phyloP scores from a whole-genome alignment of 2,888 invertebrate genomes.

The Embidobia sp. region DNA sequence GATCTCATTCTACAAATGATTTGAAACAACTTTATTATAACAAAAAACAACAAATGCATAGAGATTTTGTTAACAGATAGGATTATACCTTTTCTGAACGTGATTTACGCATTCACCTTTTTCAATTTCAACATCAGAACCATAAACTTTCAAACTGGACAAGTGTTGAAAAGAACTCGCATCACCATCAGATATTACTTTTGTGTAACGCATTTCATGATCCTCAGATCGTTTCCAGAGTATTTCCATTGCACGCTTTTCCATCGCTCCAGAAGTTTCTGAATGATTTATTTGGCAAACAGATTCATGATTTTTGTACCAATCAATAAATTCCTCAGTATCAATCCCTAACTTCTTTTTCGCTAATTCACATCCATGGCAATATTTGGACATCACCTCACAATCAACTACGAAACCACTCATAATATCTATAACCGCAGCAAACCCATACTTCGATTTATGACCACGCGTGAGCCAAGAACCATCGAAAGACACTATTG shows the following conservation, averaged over 20 bases:
- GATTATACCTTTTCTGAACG: slow-evolving; percentile 6
- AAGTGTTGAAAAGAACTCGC: slow-evolving; percentile 6
- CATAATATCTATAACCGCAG: neutral
- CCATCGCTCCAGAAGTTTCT: slow-evolving; percentile 10
- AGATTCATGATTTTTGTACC: slow-evolving; percentile 7
- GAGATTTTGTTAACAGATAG: neutral
- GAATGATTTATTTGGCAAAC: neutral
- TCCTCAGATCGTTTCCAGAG: slow-evolving; percentile 7
- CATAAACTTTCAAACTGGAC: slow-evolving; percentile 4
- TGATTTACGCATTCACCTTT: slow-evolving; percentile 16
- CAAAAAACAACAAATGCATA: neutral
- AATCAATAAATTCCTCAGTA: slow-evolving; percentile 38
- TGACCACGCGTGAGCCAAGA: slow-evolving; percentile 5
- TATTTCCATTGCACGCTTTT: slow-evolving; percentile 7
- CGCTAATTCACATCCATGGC: slow-evolving; percentile 38
- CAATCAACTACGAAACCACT: slow-evolving; percentile 4
- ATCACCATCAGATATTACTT: slow-evolving; percentile 15
- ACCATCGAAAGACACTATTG: slow-evolving; percentile 16
- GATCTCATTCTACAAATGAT: slow-evolving; percentile 4
- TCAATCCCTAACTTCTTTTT: slow-evolving; percentile 31
- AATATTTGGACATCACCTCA: slow-evolving; percentile 53
- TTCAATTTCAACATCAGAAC: slow-evolving; percentile 3
- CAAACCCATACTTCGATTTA: slow-evolving; percentile 11
- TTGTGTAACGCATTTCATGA: neutral
- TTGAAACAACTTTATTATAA: neutral